These are phyloP conservation scores for Tiliacea aurago DNA, from an alignment of 2,888 invertebrate species.

Conservation along the genomic window DNA sequence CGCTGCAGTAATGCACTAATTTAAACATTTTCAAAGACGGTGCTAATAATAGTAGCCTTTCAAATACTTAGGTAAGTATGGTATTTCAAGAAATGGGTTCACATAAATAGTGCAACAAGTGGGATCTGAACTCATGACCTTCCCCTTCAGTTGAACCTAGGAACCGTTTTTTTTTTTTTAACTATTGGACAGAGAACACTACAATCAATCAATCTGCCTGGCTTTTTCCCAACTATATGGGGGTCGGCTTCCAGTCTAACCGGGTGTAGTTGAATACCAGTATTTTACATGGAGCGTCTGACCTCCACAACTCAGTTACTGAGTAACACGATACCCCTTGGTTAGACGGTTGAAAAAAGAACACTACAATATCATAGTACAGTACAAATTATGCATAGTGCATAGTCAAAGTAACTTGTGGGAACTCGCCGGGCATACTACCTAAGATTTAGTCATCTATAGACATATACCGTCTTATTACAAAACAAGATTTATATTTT, in stretches of 20 bases:
- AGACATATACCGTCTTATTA: too few species aligned
- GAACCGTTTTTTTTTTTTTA: too few species aligned
- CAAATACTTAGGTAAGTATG: too few species aligned
- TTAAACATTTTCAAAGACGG: too few species aligned
- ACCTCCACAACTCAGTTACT: not conserved
- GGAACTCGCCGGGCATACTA: not conserved
- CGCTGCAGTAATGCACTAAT: too few species aligned
- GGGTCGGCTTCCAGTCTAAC: not conserved
- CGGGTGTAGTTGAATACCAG: not conserved
- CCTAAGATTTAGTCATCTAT: conserved; percentile 2
- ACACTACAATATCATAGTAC: not conserved
- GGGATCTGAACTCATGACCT: not conserved
- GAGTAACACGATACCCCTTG: not conserved
- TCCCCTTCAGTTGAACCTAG: not conserved
- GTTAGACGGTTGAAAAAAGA: too few species aligned
- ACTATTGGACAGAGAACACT: too few species aligned
- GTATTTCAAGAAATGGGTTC: not conserved
- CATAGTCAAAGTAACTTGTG: not conserved
- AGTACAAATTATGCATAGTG: too few species aligned
- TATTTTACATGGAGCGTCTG: not conserved
- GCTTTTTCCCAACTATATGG: too few species aligned
- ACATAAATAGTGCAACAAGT: not conserved
- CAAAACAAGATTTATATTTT: too few species aligned
- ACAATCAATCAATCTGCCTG: too few species aligned
- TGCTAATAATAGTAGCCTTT: too few species aligned